phyloP scores from a whole-genome alignment of 2,888 invertebrate species.

The Coecobrya sp. region DNA sequence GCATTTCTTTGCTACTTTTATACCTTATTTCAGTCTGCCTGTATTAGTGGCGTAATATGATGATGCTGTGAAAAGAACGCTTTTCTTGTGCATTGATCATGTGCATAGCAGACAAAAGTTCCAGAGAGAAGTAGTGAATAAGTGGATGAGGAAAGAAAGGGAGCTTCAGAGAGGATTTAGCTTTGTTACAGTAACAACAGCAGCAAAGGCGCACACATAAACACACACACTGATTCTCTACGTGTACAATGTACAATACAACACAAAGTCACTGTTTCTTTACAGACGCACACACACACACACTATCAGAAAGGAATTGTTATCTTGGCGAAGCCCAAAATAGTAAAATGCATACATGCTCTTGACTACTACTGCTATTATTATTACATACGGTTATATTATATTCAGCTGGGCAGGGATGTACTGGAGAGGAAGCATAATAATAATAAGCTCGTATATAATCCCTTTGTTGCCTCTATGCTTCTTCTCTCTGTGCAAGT shows the following conservation, averaged over 20 bases:
- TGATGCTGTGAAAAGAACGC: slow-evolving; percentile 58
- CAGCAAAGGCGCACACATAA: slow-evolving; percentile 12
- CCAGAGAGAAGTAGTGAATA: slow-evolving; percentile 58
- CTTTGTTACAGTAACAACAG: slow-evolving; percentile 61
- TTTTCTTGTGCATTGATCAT: slow-evolving; percentile 62
- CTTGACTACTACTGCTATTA: background rate
- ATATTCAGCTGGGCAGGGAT: background rate
- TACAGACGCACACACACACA: background rate
- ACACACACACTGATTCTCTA: background rate
- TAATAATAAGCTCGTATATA: slow-evolving; percentile 59
- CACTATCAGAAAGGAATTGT: slow-evolving; percentile 50
- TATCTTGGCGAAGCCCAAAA: slow-evolving; percentile 57
- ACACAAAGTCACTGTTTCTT: slow-evolving; percentile 18
- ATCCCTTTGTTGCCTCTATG: slow-evolving; percentile 58
- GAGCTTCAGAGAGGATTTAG: slow-evolving; percentile 66
- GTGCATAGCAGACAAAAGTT: slow-evolving; percentile 64
- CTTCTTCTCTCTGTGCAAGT: slow-evolving; percentile 19
- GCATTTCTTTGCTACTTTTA: slow-evolving; percentile 21
- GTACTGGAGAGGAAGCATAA: slow-evolving; percentile 48
- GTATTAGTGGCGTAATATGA: slow-evolving; percentile 58
- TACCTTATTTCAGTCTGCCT: slow-evolving; percentile 39
- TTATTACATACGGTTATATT: slow-evolving; percentile 19
- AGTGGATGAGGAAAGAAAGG: slow-evolving; percentile 62
- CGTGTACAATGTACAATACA: background rate
- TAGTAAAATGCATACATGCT: slow-evolving; percentile 13